Evolutionary conservation across 2,113 vertebrate genomes (phyloP).

Genomic region (Aphyosemion australe): DNA sequence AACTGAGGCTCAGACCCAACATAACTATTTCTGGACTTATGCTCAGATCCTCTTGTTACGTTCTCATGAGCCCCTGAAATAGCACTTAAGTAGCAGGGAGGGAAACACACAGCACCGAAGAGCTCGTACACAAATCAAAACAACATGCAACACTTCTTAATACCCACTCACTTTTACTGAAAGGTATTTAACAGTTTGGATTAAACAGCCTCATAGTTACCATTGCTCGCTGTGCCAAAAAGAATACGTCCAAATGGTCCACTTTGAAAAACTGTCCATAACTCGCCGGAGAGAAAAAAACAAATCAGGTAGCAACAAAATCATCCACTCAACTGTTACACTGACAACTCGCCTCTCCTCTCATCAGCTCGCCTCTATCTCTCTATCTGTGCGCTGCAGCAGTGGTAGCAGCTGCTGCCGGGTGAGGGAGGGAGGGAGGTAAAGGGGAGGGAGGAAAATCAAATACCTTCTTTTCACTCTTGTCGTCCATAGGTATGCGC

Average conservation of each 20-base stretch:
- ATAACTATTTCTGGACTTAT: slow-evolving; percentile 70
- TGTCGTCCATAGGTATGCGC: slow-evolving; percentile 92
- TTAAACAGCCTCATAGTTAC: slow-evolving; percentile 60
- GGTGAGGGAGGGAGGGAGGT: slow-evolving; percentile 45
- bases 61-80: slow-evolving; percentile 61
- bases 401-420: slow-evolving; percentile 58
- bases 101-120: slow-evolving; percentile 26
- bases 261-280: slow-evolving; percentile 48
- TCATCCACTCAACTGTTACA: slow-evolving; percentile 50
- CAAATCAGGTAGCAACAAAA: slow-evolving; percentile 32
- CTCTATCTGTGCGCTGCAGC: slow-evolving; percentile 55
- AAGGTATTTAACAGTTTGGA: slow-evolving; percentile 33
- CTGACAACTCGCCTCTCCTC: slow-evolving; percentile 43
- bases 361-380: slow-evolving; percentile 50
- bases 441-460: slow-evolving; percentile 44
- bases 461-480: slow-evolving; percentile 95
- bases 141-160: slow-evolving; percentile 40
- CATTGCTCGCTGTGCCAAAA: slow-evolving; percentile 42
- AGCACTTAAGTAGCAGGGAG: slow-evolving; percentile 66
- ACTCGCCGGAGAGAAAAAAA: slow-evolving; percentile 11
- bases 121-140: slow-evolving; percentile 36
- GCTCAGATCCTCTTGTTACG: slow-evolving; percentile 64
- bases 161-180: slow-evolving; percentile 25
- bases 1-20: slow-evolving; percentile 60
- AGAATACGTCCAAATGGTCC: slow-evolving; percentile 35